Evolutionary conservation across 2,113 vertebrate species (phyloP), one percentile per base, ranked within the genome.

Genomic region (Grantiella picta): DNA sequence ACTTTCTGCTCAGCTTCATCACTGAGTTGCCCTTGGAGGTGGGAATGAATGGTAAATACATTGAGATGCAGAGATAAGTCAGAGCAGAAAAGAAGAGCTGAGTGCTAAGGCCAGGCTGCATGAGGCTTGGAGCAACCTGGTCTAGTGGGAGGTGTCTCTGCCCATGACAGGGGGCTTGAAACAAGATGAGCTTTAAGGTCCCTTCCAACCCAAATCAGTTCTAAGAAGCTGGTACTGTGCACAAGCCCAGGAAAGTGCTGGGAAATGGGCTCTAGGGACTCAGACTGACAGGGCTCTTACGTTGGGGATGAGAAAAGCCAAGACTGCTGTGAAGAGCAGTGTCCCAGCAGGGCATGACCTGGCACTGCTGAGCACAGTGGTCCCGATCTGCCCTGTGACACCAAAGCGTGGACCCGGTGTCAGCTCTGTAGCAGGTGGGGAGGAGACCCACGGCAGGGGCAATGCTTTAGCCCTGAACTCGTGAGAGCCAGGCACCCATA

Each of bases 391-490:
- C 10, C n/a, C 28, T 38, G 40, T 79, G 47, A 47, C 73, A 40
- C 10, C 64, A 28, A 53, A 1, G 4, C 36, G 0, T 6, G 40
- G 49, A 20, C 29, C n/a, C 75, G 40, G n/a, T 0, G 1, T 35
- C 65, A 35, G 35, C 42, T 49, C 76, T 49, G 65, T 1, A 0
- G 25, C 36, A 36, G 25, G 21, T 14, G 66, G 18, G 27, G 40
- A 71, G 25, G 65, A 25, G 29, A 56, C 29, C 24, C 31, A 4
- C 9, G 3, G 20, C 5, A 14, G 15, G 11, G 29, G 11, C n/a
- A n/a, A 8, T 44, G 59, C 50, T 50, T 89, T 28, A 44, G 15
- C 36, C 60, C 68, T 73, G 24, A 29, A n/a, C 45, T 45, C 4
- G 0, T 52, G 86, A 66, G 33, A 86, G 9, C 24, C 45, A 36